Evolutionary conservation across 2,797 vertebrate species (phyloP).

Genomic region (Fistularia commersonii): DNA sequence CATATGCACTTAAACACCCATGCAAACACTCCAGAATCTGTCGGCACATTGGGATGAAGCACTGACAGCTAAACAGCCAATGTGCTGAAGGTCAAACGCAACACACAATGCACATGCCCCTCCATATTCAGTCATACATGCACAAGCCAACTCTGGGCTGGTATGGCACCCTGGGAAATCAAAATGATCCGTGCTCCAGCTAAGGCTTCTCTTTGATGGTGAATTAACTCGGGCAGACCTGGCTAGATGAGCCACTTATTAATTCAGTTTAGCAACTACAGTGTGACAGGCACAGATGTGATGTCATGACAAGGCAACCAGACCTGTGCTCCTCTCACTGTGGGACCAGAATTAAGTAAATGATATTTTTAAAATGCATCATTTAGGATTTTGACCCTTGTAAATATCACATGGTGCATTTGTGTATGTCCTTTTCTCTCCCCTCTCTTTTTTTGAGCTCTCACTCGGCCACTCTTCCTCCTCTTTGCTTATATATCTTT

Average conservation of each 20-base stretch:
- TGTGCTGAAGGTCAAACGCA: too few relatives aligned
- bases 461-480: slow-evolving; percentile 13
- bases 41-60: too few relatives aligned
- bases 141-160: slow-evolving; percentile 29
- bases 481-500: too few relatives aligned
- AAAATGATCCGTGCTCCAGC: slow-evolving; percentile 55
- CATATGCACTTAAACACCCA: neutral
- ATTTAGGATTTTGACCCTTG: slow-evolving; percentile 36
- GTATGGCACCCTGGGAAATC: slow-evolving; percentile 56
- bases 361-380: slow-evolving; percentile 23
- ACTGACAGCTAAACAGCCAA: too few relatives aligned
- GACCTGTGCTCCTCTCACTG: slow-evolving; percentile 17
- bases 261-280: slow-evolving; percentile 54
- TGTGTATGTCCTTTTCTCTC: neutral
- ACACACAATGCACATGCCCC: slow-evolving; percentile 2
- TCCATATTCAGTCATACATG: slow-evolving; percentile 25
- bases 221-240: slow-evolving; percentile 73
- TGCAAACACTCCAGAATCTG: neutral
- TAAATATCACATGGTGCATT: slow-evolving; percentile 12
- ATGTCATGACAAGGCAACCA: slow-evolving; percentile 36
- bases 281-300: slow-evolving; percentile 37
- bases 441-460: slow-evolving; percentile 18
- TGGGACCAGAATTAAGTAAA: slow-evolving; percentile 21
- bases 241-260: slow-evolving; percentile 70
- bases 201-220: slow-evolving; percentile 62